A percentile compares a stretch with the other conserved stretches of the same genome.
These are phyloP conservation scores for Zeuzera pyrina DNA, from an alignment of 2,888 invertebrate genomes.

Conservation along the genomic window DNA sequence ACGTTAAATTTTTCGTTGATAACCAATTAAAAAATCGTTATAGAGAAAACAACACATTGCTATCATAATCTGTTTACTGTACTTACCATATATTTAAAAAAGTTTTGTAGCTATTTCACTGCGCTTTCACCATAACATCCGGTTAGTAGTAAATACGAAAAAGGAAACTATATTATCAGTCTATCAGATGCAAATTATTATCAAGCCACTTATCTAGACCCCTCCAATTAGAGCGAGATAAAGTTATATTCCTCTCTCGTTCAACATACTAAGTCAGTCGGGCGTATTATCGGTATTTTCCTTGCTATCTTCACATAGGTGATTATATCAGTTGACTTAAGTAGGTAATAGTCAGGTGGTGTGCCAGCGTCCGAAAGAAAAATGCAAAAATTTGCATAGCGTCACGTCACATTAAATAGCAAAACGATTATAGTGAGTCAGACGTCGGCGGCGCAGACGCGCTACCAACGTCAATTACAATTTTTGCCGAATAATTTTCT, in stretches of 20 bases:
- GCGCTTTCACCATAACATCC: conserved; percentile 41
- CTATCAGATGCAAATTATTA: conserved; percentile 64
- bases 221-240: conserved; percentile 44
- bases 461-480: conserved; percentile 37
- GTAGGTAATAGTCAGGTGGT: too few relatives aligned
- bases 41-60: neutral
- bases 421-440: conserved; percentile 32
- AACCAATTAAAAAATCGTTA: neutral
- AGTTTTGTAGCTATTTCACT: too few relatives aligned
- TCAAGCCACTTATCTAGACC: conserved; percentile 50
- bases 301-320: conserved; percentile 52
- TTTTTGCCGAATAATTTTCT: conserved; percentile 51
- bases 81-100: neutral
- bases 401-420: conserved; percentile 32
- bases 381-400: conserved; percentile 49
- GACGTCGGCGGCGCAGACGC: conserved; percentile 35
- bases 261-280: conserved; percentile 59
- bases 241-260: conserved; percentile 29
- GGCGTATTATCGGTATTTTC: conserved; percentile 51
- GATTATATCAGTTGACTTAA: conserved; percentile 33
- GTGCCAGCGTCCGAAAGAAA: too few relatives aligned
- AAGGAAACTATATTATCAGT: conserved; percentile 51
- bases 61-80: neutral
- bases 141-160: conserved; percentile 43
- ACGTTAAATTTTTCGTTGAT: neutral